Evolutionary conservation across 2,888 invertebrate species (phyloP).

Genomic region (Steinernema carpocapsae): DNA sequence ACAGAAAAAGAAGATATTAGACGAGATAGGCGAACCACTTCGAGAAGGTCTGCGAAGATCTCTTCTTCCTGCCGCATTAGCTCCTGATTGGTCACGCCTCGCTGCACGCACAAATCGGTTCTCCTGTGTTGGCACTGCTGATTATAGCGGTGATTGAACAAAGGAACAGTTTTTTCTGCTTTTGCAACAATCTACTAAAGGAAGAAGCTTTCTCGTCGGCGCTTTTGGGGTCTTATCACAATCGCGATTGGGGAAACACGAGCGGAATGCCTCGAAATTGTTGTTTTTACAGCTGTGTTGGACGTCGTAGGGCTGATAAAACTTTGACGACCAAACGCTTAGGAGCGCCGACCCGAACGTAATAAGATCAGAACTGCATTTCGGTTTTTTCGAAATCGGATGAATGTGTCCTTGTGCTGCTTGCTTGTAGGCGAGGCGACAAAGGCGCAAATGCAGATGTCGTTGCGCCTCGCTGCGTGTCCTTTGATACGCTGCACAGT

Average conservation of each 20-base stretch:
- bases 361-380: slow-evolving; percentile 17
- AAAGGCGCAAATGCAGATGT: slow-evolving; percentile 33
- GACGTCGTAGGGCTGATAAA: no score
- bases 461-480: slow-evolving; percentile 28
- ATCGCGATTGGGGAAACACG: not conserved
- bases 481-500: slow-evolving; percentile 27
- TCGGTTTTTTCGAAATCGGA: slow-evolving; percentile 33
- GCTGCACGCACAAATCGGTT: no score
- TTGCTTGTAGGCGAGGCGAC: slow-evolving; percentile 19
- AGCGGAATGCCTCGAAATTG: not conserved
- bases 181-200: not conserved
- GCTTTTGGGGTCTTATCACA: not conserved
- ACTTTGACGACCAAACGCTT: not conserved
- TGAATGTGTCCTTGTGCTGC: slow-evolving; percentile 23
- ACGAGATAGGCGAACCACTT: not conserved
- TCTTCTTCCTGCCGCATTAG: no score
- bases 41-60: not conserved
- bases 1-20: not conserved
- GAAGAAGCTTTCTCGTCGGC: not conserved
- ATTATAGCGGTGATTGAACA: no score
- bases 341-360: slow-evolving; percentile 2
- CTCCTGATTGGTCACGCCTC: no score
- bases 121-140: no score
- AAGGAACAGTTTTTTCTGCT: no score
- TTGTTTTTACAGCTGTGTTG: no score